phyloP scores from a whole-genome alignment of 2,113 vertebrate species.

The Meles meles region DNA sequence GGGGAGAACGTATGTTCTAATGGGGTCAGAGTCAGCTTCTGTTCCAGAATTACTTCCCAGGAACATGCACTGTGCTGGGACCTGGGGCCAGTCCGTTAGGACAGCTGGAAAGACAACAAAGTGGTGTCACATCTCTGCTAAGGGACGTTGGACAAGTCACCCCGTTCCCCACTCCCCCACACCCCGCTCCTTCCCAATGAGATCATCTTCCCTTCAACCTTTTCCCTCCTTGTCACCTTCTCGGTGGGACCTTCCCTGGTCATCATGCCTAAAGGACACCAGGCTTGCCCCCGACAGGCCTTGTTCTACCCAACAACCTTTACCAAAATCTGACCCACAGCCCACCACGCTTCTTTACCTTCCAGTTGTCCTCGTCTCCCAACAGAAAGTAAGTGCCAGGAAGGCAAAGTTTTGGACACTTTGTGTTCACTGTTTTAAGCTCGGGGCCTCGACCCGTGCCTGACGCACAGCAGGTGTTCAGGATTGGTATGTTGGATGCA shows the following conservation, averaged over 20 bases:
- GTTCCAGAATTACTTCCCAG: accelerated
- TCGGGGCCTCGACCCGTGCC: accelerated
- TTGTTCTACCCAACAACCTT: accelerated
- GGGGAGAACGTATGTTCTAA: background rate
- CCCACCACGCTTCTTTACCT: accelerated
- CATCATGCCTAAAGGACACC: background rate
- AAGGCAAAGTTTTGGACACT: background rate
- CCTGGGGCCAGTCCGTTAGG: background rate
- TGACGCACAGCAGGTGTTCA: accelerated
- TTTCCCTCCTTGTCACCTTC: background rate
- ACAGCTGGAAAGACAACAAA: background rate
- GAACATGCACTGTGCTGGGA: no score
- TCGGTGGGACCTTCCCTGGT: background rate
- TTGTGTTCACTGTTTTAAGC: accelerated
- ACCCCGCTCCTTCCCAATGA: background rate
- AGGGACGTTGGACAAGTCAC: background rate
- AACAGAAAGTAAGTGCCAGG: background rate
- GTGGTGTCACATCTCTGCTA: background rate
- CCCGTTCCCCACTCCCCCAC: no score
- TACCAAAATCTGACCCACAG: accelerated
- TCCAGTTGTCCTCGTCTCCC: no score
- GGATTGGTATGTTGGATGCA: accelerated
- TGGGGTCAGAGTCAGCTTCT: background rate
- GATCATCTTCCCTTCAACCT: background rate
- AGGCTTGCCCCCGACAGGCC: background rate